A percentile compares a stretch with the other conserved stretches of the same genome.
phyloP scores from a whole-genome alignment of 2,888 invertebrate genomes.

The Xanthorhoe designata region DNA sequence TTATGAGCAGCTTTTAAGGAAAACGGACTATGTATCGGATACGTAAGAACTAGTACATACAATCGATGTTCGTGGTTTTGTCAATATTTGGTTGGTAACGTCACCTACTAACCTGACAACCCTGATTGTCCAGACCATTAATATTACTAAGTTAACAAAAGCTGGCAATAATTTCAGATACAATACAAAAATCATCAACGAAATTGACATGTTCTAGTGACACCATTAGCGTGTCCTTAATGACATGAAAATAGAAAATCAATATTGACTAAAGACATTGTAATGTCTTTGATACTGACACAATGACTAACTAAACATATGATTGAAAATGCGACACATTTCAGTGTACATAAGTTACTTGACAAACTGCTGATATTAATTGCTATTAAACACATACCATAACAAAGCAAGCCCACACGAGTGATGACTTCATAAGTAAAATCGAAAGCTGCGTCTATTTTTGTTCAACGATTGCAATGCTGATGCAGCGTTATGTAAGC shows the following conservation, averaged over 20 bases:
- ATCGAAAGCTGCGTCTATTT: constrained; percentile 67
- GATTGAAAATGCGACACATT: background rate
- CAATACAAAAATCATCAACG: constrained; percentile 5
- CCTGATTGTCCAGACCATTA: constrained; percentile 42
- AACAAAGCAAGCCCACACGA: constrained; percentile 55
- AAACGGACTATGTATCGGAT: constrained; percentile 47
- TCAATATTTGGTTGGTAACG: constrained; percentile 30
- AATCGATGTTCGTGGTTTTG: constrained; percentile 23
- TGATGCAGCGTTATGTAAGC: constrained; percentile 28
- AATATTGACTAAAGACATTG: no score
- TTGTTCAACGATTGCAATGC: constrained; percentile 41
- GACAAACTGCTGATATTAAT: constrained; percentile 8
- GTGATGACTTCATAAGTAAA: constrained; percentile 75
- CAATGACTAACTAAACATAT: constrained; percentile 4
- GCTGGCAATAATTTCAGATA: constrained; percentile 26
- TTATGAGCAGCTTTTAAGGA: constrained; percentile 41
- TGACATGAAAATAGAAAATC: constrained; percentile 9
- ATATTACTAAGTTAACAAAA: constrained; percentile 43
- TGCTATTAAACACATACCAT: constrained; percentile 45
- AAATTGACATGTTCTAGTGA: constrained; percentile 11
- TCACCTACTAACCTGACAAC: constrained; percentile 49
- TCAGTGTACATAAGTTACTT: constrained; percentile 1
- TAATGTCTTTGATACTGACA: no score
- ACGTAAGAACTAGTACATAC: constrained; percentile 14
- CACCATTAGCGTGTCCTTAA: constrained; percentile 20